These are phyloP conservation scores for Rutilus rutilus DNA, from an alignment of 2,113 vertebrate genomes.

Conservation along the genomic window DNA sequence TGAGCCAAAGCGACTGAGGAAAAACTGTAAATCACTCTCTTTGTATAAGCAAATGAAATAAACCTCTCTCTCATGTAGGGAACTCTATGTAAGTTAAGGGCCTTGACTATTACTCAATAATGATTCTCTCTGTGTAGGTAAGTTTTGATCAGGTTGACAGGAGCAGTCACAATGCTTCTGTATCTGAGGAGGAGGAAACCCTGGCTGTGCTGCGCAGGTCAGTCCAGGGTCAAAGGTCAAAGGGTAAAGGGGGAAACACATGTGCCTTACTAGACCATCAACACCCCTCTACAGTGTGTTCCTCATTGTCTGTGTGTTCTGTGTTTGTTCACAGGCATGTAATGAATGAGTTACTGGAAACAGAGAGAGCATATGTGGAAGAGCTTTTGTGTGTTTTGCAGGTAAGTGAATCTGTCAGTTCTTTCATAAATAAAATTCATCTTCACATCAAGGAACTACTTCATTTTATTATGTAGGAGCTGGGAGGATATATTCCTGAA, in stretches of 20 bases:
- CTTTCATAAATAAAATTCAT: background rate
- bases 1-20: too few species aligned
- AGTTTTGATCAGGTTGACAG: conserved; percentile 29
- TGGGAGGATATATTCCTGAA: background rate
- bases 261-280: background rate
- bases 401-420: conserved; percentile 70
- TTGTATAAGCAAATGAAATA: background rate
- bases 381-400: conserved; percentile 95
- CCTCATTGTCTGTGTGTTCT: background rate
- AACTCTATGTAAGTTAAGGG: background rate
- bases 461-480: background rate
- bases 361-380: conserved; percentile 93
- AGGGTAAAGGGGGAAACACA: background rate
- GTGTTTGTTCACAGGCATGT: conserved; percentile 82
- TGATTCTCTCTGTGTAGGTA: conserved; percentile 24
- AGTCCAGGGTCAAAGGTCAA: conserved; percentile 54
- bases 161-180: conserved; percentile 61
- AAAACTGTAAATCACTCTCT: background rate
- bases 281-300: background rate
- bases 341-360: conserved; percentile 97
- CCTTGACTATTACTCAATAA: background rate
- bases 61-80: background rate
- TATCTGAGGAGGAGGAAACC: conserved; percentile 94
- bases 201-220: conserved; percentile 92
- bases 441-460: background rate